phyloP scores from a whole-genome alignment of 2,797 vertebrate species.

The Champsocephalus gunnari region DNA sequence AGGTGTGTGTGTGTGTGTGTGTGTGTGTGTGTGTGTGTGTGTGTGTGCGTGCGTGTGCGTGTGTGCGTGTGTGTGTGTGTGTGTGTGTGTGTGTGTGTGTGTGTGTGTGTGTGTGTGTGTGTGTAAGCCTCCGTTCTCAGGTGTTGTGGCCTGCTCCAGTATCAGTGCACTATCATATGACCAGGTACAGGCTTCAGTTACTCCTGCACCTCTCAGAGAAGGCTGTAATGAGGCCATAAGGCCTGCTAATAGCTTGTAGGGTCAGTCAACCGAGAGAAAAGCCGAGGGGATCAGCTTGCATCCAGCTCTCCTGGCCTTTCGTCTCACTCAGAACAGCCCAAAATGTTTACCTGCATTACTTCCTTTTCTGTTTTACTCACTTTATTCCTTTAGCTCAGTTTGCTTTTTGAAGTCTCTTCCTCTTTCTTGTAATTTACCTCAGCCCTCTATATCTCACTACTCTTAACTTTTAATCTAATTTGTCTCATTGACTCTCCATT shows the following conservation, averaged over 20 bases:
- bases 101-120: too few species aligned
- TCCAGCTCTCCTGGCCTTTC: conserved; percentile 27
- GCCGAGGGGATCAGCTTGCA: conserved; percentile 80
- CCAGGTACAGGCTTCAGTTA: conserved; percentile 71
- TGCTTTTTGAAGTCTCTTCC: neutral
- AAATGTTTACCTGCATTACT: conserved; percentile 12
- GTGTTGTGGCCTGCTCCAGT: conserved; percentile 65
- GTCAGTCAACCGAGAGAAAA: conserved; percentile 84
- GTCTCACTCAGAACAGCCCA: conserved; percentile 19
- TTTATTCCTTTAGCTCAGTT: conserved; percentile 6
- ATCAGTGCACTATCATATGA: conserved; percentile 63
- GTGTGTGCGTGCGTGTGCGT: too few species aligned
- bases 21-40: neutral
- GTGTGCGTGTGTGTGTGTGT: neutral
- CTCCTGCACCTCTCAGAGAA: conserved; percentile 67
- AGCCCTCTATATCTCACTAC: neutral
- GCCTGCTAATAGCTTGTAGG: conserved; percentile 92
- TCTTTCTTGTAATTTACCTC: conserved; percentile 5
- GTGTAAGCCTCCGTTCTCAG: conserved; percentile 42
- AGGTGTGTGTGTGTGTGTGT: neutral
- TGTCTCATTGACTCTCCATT: neutral
- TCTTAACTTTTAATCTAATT: neutral
- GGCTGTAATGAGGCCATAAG: conserved; percentile 96
- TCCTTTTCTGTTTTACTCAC: conserved; percentile 11
- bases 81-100: too few species aligned